Conservation (phyloP, 2,888 invertebrate species). For the Microctonus hyperodae region DNA sequence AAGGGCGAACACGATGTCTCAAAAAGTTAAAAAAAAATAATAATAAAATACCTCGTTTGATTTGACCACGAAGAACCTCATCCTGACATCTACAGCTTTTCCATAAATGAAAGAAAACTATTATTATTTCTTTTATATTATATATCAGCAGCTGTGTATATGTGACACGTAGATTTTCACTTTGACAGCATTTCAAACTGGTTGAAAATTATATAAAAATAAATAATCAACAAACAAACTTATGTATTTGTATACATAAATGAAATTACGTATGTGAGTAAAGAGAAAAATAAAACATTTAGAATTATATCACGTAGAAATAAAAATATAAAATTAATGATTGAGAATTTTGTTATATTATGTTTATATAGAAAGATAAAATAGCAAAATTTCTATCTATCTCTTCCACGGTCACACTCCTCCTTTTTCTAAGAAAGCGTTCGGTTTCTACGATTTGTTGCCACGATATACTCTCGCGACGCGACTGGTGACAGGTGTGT, state of each 20-base stretch:
- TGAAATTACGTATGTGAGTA: background rate
- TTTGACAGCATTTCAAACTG: too few species aligned
- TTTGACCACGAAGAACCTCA: too few species aligned
- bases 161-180: too few species aligned
- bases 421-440: slow-evolving; percentile 21
- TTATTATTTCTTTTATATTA: too few species aligned
- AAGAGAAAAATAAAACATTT: background rate
- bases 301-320: background rate
- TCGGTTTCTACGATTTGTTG: slow-evolving; percentile 25
- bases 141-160: too few species aligned
- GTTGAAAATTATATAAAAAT: too few species aligned
- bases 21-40: background rate
- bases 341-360: background rate
- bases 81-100: too few species aligned
- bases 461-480: slow-evolving; percentile 20
- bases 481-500: slow-evolving; percentile 36
- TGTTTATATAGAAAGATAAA: background rate
- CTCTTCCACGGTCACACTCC: background rate
- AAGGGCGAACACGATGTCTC: slow-evolving; percentile 19
- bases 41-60: background rate
- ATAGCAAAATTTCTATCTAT: background rate
- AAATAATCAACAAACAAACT: too few species aligned
- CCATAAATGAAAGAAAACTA: too few species aligned
- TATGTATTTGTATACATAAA: background rate
- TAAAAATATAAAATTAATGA: background rate